Evolutionary conservation across 2,797 vertebrate species (phyloP).

Genomic region (Vultur gryphus): DNA sequence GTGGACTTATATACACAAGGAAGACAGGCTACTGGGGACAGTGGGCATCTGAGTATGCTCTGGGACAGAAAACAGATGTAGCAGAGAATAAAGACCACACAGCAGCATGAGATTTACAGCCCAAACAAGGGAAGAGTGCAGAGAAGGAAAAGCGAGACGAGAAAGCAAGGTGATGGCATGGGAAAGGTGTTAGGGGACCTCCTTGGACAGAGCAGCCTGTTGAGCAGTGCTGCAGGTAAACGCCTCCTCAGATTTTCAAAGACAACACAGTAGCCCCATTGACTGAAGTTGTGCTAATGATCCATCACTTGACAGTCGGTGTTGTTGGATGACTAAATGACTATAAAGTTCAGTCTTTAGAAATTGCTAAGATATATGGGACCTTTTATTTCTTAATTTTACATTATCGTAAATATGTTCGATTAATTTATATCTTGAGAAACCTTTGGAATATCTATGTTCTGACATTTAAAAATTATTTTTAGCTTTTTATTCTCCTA

Average conservation of each 20-base stretch:
- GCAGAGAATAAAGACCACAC: not conserved
- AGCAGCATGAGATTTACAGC: not conserved
- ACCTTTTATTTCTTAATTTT: slow-evolving; percentile 26
- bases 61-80: not conserved
- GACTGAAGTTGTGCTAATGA: not conserved
- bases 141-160: not conserved
- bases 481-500: not conserved
- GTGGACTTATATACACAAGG: accelerated
- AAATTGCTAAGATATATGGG: not conserved
- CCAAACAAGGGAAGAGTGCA: not conserved
- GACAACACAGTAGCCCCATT: not conserved
- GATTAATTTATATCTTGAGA: not conserved
- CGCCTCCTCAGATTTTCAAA: not conserved
- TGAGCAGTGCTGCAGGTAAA: accelerated
- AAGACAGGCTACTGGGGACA: not conserved
- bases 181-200: not conserved
- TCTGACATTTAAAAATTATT: slow-evolving; percentile 27
- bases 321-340: not conserved
- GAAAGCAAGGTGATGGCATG: not conserved
- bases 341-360: not conserved
- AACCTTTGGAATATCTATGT: not conserved
- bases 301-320: not conserved
- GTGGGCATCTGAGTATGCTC: not conserved
- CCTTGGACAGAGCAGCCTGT: not conserved
- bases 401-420: not conserved